These are phyloP conservation scores for Dendroctonus valens DNA, from an alignment of 1,140 invertebrate genomes.

Conservation along the genomic window DNA sequence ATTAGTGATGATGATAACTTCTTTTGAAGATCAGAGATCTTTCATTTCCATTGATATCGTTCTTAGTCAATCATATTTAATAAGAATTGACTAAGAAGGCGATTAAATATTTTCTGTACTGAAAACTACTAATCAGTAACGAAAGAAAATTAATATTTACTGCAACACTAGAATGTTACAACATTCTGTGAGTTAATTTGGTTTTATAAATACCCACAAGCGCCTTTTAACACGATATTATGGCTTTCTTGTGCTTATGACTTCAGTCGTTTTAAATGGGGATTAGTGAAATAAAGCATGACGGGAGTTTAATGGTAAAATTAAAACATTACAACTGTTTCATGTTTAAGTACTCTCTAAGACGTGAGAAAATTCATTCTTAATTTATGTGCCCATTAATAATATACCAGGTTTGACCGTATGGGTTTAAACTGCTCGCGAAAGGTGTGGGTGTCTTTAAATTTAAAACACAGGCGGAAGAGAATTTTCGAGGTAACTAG, in stretches of 20 bases:
- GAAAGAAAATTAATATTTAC: no score
- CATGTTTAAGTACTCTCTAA: slow-evolving; percentile 3
- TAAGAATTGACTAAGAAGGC: no score
- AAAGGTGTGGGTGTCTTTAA: slow-evolving; percentile 15
- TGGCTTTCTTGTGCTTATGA: no score
- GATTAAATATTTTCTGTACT: no score
- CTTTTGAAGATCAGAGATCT: neutral
- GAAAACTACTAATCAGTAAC: no score
- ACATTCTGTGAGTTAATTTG: no score
- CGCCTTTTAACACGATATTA: no score
- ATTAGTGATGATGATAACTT: slow-evolving; percentile 4
- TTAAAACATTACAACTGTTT: slow-evolving; percentile 6
- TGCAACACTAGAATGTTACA: no score
- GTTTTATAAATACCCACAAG: no score
- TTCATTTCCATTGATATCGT: no score
- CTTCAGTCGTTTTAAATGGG: no score
- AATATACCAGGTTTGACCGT: slow-evolving; percentile 10
- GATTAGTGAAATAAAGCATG: neutral
- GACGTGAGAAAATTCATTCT: slow-evolving; percentile 23
- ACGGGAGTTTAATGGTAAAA: slow-evolving; percentile 1
- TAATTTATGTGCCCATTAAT: slow-evolving; percentile 16
- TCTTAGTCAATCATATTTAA: no score
- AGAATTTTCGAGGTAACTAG: slow-evolving; percentile 11
- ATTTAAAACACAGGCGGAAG: slow-evolving; percentile 7
- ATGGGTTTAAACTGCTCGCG: slow-evolving; percentile 4